Evolutionary conservation across 2,113 vertebrate genomes (phyloP).

Genomic region (Sminthopsis crassicaudata): DNA sequence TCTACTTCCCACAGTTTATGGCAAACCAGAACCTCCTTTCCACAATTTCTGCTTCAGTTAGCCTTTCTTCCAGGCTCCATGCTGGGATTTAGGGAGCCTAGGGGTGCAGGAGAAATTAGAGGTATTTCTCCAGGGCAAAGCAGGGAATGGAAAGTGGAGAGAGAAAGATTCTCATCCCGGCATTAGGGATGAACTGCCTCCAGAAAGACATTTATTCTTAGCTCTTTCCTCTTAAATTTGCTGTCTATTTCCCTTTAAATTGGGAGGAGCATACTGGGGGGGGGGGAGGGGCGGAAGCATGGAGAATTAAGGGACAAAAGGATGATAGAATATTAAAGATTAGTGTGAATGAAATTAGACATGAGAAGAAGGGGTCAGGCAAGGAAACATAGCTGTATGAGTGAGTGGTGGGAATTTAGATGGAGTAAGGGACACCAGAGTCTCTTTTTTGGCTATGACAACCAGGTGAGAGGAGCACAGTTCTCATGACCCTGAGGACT

Average conservation of each 20-base stretch:
- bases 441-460: background rate
- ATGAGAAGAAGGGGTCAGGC: background rate
- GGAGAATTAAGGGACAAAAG: background rate
- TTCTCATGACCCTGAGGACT: slow-evolving; percentile 34
- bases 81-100: background rate
- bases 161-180: background rate
- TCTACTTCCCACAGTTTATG: slow-evolving; percentile 12
- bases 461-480: slow-evolving; percentile 42
- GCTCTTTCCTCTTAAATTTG: background rate
- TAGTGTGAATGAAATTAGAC: background rate
- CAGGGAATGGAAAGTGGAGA: background rate
- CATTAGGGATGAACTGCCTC: background rate
- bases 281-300: too few relatives aligned
- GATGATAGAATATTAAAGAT: background rate
- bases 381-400: background rate
- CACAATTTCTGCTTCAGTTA: background rate
- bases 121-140: background rate
- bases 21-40: background rate
- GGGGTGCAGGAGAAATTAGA: background rate
- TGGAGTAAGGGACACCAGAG: background rate
- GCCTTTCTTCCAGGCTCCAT: background rate
- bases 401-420: slow-evolving; percentile 1
- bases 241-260: background rate
- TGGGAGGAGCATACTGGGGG: background rate
- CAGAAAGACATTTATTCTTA: background rate